Conservation (phyloP, 1,140 invertebrate genomes). For the Elymnias hypermnestra region DNA sequence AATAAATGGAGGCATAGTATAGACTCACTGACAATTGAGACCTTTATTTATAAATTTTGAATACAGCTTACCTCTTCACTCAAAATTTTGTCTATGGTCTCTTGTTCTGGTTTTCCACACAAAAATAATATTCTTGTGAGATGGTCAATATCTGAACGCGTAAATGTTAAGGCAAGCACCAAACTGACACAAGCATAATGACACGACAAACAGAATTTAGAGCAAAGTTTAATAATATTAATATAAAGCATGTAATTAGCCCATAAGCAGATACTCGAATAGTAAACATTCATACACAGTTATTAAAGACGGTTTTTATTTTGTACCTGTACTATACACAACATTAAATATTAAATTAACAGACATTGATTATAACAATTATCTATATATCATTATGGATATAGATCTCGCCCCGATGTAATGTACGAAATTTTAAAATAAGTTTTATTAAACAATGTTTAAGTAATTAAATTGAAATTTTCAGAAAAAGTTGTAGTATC, state of each 20-base stretch:
- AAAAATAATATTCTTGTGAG: constrained; percentile 91
- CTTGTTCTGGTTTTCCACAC: constrained; percentile 89
- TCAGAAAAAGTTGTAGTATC: not conserved
- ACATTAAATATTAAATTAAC: too few species aligned
- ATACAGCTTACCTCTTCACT: constrained; percentile 92
- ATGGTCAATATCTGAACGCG: constrained; percentile 92
- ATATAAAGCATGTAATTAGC: constrained; percentile 5
- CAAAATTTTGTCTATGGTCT: constrained; percentile 90
- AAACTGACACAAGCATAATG: constrained; percentile 5
- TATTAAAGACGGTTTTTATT: too few species aligned
- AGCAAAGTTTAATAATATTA: not conserved
- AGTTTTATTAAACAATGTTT: not conserved
- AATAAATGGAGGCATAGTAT: too few species aligned
- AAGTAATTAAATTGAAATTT: not conserved
- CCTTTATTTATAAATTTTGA: too few species aligned
- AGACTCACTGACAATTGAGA: too few species aligned
- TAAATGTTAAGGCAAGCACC: constrained; percentile 72
- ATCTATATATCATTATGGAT: too few species aligned
- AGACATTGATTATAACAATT: too few species aligned
- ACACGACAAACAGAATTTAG: not conserved
- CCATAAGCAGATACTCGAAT: constrained; percentile 13
- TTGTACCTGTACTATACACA: too few species aligned
- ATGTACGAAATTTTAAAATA: too few species aligned
- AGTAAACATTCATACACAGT: too few species aligned
- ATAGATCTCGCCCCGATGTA: too few species aligned